phyloP scores from a whole-genome alignment of 1,140 invertebrate genomes.

The Leguminivora glycinivorella region DNA sequence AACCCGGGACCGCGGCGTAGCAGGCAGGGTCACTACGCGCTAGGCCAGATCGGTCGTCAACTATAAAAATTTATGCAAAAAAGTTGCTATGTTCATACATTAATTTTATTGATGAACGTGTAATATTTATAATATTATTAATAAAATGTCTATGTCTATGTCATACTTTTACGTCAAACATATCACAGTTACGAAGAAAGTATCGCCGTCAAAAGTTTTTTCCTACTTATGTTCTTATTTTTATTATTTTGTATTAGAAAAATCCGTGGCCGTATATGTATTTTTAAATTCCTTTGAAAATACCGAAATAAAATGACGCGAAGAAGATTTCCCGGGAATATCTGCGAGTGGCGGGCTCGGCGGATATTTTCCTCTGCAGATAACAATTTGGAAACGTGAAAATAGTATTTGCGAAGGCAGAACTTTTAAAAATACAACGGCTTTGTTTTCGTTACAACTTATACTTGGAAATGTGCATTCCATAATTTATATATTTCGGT shows the following conservation, averaged over 20 bases:
- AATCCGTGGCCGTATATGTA: not conserved
- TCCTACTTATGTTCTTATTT: no score
- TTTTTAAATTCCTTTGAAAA: not conserved
- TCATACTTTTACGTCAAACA: no score
- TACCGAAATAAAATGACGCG: constrained; percentile 4
- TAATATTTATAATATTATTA: no score
- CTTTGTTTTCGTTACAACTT: constrained; percentile 3
- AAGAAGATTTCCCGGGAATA: constrained; percentile 9
- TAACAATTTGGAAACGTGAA: constrained; percentile 23
- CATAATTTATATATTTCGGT: not conserved
- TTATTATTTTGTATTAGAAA: not conserved
- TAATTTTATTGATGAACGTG: no score
- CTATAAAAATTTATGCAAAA: no score
- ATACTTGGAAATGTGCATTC: not conserved
- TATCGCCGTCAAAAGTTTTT: no score
- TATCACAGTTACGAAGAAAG: no score
- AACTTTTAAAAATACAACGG: constrained; percentile 10
- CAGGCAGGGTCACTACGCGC: no score
- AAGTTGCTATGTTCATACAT: no score
- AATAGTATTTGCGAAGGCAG: constrained; percentile 8
- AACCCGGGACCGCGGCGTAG: no score
- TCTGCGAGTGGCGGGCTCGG: constrained; percentile 10
- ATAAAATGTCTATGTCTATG: no score
- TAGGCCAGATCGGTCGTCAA: no score
- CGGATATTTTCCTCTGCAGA: constrained; percentile 17